Evolutionary conservation across 2,888 invertebrate species (phyloP).

Genomic region (Polymixis flavicincta): DNA sequence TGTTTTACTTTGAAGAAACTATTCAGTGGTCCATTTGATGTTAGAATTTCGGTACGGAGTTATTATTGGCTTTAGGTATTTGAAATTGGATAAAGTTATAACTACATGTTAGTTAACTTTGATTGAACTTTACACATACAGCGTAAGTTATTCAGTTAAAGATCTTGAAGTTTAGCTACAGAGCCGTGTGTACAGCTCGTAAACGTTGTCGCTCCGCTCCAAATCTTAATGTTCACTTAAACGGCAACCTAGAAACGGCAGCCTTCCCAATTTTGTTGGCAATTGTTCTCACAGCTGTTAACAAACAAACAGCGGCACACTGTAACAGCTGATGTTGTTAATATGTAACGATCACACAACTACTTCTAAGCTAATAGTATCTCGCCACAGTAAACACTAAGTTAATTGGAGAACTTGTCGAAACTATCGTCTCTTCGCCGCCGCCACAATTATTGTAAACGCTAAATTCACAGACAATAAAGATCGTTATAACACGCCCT

Average conservation of each 20-base stretch:
- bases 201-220: slow-evolving; percentile 21
- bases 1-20: background rate
- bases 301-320: slow-evolving; percentile 1
- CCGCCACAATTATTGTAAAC: slow-evolving; percentile 72
- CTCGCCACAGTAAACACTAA: slow-evolving; percentile 68
- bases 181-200: slow-evolving; percentile 27
- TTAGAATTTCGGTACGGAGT: background rate
- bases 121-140: slow-evolving; percentile 37
- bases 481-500: slow-evolving; percentile 82
- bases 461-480: slow-evolving; percentile 80
- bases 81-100: background rate
- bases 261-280: background rate
- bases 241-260: slow-evolving; percentile 19
- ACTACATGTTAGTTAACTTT: slow-evolving; percentile 7
- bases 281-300: slow-evolving; percentile 29
- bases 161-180: slow-evolving; percentile 22
- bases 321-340: slow-evolving; percentile 30
- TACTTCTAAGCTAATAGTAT: slow-evolving; percentile 61
- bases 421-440: slow-evolving; percentile 51
- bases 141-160: slow-evolving; percentile 6
- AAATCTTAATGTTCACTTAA: slow-evolving; percentile 40
- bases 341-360: slow-evolving; percentile 31
- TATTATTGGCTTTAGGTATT: background rate
- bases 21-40: background rate
- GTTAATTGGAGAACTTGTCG: slow-evolving; percentile 73